These are phyloP conservation scores for Drosophila helvetica DNA, from an alignment of 2,888 invertebrate species.

Conservation along the genomic window DNA sequence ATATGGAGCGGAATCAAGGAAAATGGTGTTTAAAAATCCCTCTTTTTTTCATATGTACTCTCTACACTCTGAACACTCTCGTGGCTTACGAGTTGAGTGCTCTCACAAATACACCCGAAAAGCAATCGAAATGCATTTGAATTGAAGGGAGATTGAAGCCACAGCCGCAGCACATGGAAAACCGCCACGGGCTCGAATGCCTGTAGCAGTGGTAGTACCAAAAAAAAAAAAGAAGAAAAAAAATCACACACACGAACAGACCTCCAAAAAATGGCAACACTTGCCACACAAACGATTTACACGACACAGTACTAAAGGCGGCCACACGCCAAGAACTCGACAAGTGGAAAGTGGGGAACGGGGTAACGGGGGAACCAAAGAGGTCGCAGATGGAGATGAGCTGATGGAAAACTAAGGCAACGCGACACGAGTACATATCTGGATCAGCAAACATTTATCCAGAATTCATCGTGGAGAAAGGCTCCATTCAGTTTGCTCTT, in stretches of 20 bases:
- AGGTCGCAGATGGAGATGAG: not conserved
- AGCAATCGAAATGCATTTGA: conserved; percentile 78
- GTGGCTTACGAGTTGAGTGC: conserved; percentile 64
- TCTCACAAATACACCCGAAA: conserved; percentile 51
- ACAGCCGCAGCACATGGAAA: conserved; percentile 51
- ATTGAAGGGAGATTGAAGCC: conserved; percentile 53
- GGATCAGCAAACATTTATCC: conserved; percentile 5
- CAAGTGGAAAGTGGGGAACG: not conserved
- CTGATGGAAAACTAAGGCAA: not conserved
- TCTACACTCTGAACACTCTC: not conserved
- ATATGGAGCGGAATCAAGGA: conserved; percentile 56
- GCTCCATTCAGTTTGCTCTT: not conserved
- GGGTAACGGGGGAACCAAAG: not conserved
- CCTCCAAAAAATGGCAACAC: conserved; percentile 49
- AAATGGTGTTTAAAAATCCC: conserved; percentile 64
- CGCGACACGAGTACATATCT: conserved; percentile 1
- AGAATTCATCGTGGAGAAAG: not conserved
- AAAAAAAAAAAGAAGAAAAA: conserved; percentile 18
- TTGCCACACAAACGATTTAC: conserved; percentile 75
- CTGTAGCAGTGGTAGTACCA: conserved; percentile 33
- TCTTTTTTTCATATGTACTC: conserved; percentile 23
- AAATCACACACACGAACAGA: conserved; percentile 29
- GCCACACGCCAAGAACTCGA: conserved; percentile 1
- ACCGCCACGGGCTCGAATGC: conserved; percentile 24
- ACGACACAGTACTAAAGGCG: conserved; percentile 67